Base-by-base conservation (phyloP, 2,113 vertebrate species). In the Atherinomorus stipes region DNA sequence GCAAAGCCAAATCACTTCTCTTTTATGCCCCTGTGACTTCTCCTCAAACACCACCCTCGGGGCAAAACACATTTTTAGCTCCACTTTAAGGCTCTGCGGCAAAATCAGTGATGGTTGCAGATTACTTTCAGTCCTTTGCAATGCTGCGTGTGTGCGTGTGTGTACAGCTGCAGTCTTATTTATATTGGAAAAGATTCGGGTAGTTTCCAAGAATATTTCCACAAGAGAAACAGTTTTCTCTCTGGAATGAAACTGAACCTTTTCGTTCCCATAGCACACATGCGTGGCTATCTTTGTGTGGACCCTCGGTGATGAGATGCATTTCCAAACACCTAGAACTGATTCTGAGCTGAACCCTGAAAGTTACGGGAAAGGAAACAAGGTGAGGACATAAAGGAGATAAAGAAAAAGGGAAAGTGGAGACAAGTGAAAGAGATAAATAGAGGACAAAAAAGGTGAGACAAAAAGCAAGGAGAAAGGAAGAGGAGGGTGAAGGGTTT, bases 161-260 rank as follows among this genome's bases (percentile, higher is more conserved):
- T 38, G 38, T 66, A 85, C 82, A 86, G 76, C 81, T 80, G 78
- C 85, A 96, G 95, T 96, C 90, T 94, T 97, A 54, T 99, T 98
- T 93, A 95, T 96, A 91, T 95, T 99, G 91, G 89, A 86, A 84
- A 65, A 54, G 62, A 64, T 67, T 86, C 64, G 71, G 73, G 74
- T 74, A 58, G 79, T 89, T 90, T 89, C 87, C 89, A 80, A 73
- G 82, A 84, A 87, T 75, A 83, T 85, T 77, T 78, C 73, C 64
- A 81, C 67, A 86, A 54, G 64, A 85, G 58, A 80, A 69, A 68
- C 15, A 7, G 60, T 71, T 83, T 78, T 86, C 67, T 73, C 56
- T 82, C 60, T 66, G 74, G 69, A 34, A 51, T 82, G 44, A 75
- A 87, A 89, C 51, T 38, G 7, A 66, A 76, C 47, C 79, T 80